Evolutionary conservation across 2,888 invertebrate species (phyloP), one percentile per base, ranked within the genome.

Genomic region (Incurvaria masculella): DNA sequence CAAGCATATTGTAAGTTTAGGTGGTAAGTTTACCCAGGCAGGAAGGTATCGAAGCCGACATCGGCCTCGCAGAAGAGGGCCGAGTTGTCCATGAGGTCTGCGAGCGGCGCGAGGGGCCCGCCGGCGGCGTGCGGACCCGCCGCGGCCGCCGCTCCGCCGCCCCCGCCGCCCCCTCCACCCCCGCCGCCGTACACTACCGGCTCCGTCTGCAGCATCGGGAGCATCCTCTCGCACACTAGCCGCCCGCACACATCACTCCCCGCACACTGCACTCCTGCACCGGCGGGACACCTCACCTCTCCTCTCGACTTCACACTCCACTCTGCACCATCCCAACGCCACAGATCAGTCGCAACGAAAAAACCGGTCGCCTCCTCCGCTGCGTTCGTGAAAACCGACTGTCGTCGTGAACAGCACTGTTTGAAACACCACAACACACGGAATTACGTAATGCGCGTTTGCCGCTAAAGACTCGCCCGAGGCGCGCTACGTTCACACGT

Each of bases 181-280:
- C 70, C 69, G 61, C 69, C 68, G 61, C 70, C 69, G 60, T 69
- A 70, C 57, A 70, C 66, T 66, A 71, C 63, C 53, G 71, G 66
- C 65, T 72, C 73, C 59, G 72, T 63, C 59, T 78, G 75, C 63
- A 78, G 72, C 72, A 74, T 70, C 57, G 78, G 73, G 64, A 75
- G 69, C 73, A 74, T 78, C 66, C 65, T 66, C 72, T 72, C 56
- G 64, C 57, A 63, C 67, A 69, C 60, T 62, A 65, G 72, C 72
- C 39, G 39, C 39, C 4, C 16, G 6, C 19, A 14, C 41, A 21
- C 21, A 11, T 20, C 41, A 20, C 41, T 14, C 45, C 40, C 50
- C 49, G 50, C 53, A 42, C 52, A 48, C 47, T 38, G 46, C 47
- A 48, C 48, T 44, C 27, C 47, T 45, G 48, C n/a, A n/a, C n/a